Evolutionary conservation across 1,140 invertebrate genomes (phyloP).

Genomic region (Solenopsis fugax): DNA sequence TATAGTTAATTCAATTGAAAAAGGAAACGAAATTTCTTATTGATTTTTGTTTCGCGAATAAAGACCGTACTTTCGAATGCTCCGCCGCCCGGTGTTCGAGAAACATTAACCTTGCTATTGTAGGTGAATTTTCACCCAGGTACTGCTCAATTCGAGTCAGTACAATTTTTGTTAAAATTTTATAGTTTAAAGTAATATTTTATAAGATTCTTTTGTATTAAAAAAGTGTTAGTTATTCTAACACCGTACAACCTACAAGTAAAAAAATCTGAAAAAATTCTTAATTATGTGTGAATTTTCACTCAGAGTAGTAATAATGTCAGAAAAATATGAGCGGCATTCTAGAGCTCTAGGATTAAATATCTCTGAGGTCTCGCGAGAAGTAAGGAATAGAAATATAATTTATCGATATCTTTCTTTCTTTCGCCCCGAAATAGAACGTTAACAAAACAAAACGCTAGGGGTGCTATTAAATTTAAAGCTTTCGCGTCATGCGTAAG

Average conservation of each 20-base stretch:
- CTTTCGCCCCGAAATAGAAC: constrained; percentile 10
- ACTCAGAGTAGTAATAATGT: too few species aligned
- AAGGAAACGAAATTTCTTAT: constrained; percentile 3
- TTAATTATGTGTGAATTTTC: too few species aligned
- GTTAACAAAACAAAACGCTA: constrained; percentile 26
- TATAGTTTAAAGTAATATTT: too few species aligned
- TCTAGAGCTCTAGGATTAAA: background rate
- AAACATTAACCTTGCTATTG: background rate
- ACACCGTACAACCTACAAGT: too few species aligned
- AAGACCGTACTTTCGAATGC: background rate
- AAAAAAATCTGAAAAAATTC: too few species aligned
- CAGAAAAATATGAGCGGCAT: too few species aligned
- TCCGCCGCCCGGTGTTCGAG: too few species aligned
- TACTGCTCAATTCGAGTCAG: too few species aligned
- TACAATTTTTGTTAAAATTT: too few species aligned
- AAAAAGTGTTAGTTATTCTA: too few species aligned
- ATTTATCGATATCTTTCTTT: background rate
- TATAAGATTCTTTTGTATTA: too few species aligned
- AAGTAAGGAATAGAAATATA: background rate
- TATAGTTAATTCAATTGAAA: background rate
- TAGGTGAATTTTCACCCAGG: too few species aligned
- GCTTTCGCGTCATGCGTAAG: constrained; percentile 52
- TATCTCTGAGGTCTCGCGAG: background rate
- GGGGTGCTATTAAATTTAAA: constrained; percentile 40
- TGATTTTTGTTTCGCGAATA: background rate